Base-by-base conservation (phyloP, 1,140 invertebrate species). In the Epicauta chinensis region DNA sequence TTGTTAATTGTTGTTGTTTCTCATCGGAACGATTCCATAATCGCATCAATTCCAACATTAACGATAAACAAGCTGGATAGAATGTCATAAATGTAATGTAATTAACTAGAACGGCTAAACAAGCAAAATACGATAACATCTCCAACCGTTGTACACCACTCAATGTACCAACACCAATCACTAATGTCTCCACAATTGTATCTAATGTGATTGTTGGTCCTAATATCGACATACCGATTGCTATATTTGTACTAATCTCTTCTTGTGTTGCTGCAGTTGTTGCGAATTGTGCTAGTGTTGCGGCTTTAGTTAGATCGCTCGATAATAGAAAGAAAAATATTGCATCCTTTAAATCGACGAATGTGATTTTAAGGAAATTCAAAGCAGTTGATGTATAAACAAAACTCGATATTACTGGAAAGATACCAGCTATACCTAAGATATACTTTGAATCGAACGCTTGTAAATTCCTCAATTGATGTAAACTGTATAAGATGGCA, bases 371-470 rank as follows among this genome's bases (percentile, higher is more conserved):
- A 5, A 65, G 44, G 15, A 60, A 58, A 53, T 62, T 68, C 16
- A 61, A 37, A 4, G 59, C 56, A 10, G 59, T 62, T 7, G 60
- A 59, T 15, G 56, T 62, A 54, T 62, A 63, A 16, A 61, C 59
- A 39, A 62, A 65, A 65, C 89, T 93, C 29, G 90, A 91, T 69
- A 91, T 88, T 17, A 94, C 82, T 4, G 87, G 89, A 66, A 93
- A 92, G 10, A 92, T 69, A 15, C 84, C 88, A 17, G 89, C 86
- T 55, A 93, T 74, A 89, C 89, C 88, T 55, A 97, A 75, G 60
- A 96, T 83, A 73, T 94, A 94, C 71, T 94, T 95, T 1, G 93
- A 96, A 17, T 92, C 91, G 34, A 95, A 77, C 66, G 86, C 86
- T 58, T 89, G 83, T n/a, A 97, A 77, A 71, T 87, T 92, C 43